Base-by-base conservation (phyloP, 2,113 vertebrate genomes). In the Hemicordylus capensis region DNA sequence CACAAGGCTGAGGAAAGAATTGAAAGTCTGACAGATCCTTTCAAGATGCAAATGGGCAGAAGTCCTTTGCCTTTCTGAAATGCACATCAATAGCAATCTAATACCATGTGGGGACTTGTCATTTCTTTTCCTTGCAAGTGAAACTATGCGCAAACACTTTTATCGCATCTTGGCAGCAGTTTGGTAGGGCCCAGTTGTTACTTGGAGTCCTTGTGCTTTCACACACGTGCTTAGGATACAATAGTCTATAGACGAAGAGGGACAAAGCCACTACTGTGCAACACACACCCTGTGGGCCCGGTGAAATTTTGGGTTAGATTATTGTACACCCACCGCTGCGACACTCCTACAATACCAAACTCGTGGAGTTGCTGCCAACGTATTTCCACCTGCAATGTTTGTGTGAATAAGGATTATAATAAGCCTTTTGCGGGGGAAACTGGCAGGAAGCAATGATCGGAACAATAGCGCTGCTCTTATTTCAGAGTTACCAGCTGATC, bases 241-340 rank as follows among this genome's bases (percentile, higher is more conserved):
- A 66, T 46, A 10, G 0, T 11, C 3, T 81, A 0, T 67, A 19
- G 3, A 59, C 1, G 44, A 39, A 0, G 3, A 0, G 1, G 3
- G 31, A 93, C 94, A 95, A 61, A 81, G 90, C 37, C 2, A 15
- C 66, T 15, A 44, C 88, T 89, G 83, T 91, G 81, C 89, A 81
- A 44, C 3, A 5, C 59, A 0, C 56, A 0, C 3, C 17, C 76
- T 0, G 85, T 84, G 90, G 91, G 91, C 67, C 90, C 26, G 24
- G 88, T 89, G 90, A 90, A 90, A 90, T 59, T 31, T 87, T 90
- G 10, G 76, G 75, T n/a, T 67, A 81, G 83, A 0, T 84, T 87
- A 67, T 88, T 87, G 56, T 3, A 44, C 91, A 15, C 94, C 94
- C 94, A 88, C 94, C 4, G 4, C 51, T 54, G 1, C n/a, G 70